A percentile compares a stretch with the other conserved stretches of the same genome.
Conservation (phyloP, 2,888 invertebrate genomes). For the Epiperipatus broadwayi region DNA sequence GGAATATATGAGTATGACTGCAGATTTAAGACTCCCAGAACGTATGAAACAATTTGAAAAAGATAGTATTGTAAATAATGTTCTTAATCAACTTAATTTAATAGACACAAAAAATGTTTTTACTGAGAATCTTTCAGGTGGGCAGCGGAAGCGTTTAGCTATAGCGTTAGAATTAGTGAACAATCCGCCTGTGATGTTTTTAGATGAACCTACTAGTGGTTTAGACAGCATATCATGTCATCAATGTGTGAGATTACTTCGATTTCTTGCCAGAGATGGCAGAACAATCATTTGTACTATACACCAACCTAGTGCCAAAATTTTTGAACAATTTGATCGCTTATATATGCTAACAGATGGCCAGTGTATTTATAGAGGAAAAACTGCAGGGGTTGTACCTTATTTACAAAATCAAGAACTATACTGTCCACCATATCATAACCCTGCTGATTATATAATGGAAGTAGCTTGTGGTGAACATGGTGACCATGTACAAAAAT, state of each 20-base stretch:
- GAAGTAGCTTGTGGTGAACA: conserved; percentile 79
- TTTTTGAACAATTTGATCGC: conserved; percentile 71
- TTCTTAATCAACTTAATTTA: conserved; percentile 60
- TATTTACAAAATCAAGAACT: conserved; percentile 62
- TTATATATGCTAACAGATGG: conserved; percentile 64
- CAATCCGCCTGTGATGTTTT: conserved; percentile 76
- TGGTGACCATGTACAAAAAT: conserved; percentile 47
- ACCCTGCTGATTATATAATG: conserved; percentile 86
- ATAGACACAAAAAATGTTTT: conserved; percentile 50
- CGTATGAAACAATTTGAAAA: conserved; percentile 48
- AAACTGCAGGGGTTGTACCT: conserved; percentile 60
- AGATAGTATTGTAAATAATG: conserved; percentile 66
- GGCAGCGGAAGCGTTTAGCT: conserved; percentile 69
- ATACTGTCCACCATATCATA: conserved; percentile 85
- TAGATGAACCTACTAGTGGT: conserved; percentile 86
- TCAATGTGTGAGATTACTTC: conserved; percentile 58
- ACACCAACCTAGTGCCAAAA: conserved; percentile 70
- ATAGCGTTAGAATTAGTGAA: conserved; percentile 74
- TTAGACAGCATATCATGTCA: conserved; percentile 70
- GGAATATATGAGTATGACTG: conserved; percentile 69
- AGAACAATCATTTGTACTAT: conserved; percentile 70
- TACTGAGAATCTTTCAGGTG: conserved; percentile 57
- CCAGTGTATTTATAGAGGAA: conserved; percentile 75
- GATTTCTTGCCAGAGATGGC: conserved; percentile 48
- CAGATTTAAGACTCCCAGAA: conserved; percentile 58